Conservation (phyloP, 2,888 invertebrate genomes). For the Watsonalla cultraria region DNA sequence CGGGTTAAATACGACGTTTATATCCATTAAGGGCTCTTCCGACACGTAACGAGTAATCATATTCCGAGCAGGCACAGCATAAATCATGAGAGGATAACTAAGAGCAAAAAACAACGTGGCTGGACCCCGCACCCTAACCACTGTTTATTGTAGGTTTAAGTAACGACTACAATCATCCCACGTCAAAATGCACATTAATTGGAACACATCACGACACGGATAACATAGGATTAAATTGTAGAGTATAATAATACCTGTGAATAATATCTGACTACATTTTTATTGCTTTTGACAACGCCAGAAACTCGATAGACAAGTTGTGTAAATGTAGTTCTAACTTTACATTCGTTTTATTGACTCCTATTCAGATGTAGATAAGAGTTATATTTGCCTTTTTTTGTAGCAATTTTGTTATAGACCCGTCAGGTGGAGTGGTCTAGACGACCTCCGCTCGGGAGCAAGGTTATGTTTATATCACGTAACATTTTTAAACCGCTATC, state of each 20-base stretch:
- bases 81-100: conserved; percentile 69
- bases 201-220: not conserved
- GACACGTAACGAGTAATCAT: conserved; percentile 66
- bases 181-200: not conserved
- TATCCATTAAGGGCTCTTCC: conserved; percentile 74
- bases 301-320: not conserved
- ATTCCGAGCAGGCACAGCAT: conserved; percentile 68
- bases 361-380: conserved; percentile 44
- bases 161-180: not conserved
- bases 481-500: no score
- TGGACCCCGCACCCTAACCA: conserved; percentile 52
- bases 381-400: conserved; percentile 27
- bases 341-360: conserved; percentile 51
- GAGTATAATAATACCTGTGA: no score
- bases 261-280: not conserved
- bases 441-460: not conserved
- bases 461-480: no score
- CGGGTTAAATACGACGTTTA: conserved; percentile 68
- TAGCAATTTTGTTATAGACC: conserved; percentile 11
- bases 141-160: conserved; percentile 57
- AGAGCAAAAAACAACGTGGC: conserved; percentile 62
- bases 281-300: not conserved
- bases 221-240: not conserved
- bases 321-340: conserved; percentile 2
- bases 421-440: conserved; percentile 1